These are phyloP conservation scores for Lagopus muta DNA, from an alignment of 2,113 vertebrate species.

Conservation along the genomic window DNA sequence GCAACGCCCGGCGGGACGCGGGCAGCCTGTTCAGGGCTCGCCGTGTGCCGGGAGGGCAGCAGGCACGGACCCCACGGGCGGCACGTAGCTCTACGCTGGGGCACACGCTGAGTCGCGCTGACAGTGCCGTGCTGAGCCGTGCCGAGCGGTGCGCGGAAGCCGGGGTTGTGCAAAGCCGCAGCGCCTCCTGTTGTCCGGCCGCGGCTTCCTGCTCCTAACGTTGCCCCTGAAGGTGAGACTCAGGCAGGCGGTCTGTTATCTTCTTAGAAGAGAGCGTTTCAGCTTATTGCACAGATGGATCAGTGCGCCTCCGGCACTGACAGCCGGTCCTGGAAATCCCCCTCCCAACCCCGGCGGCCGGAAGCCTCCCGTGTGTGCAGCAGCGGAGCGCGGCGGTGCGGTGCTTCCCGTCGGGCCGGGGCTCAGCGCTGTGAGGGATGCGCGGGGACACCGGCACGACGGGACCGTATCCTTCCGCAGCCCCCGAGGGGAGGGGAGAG, in stretches of 20 bases:
- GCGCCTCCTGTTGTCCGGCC: slow-evolving; percentile 73
- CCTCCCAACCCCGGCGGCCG: background rate
- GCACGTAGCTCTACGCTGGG: background rate
- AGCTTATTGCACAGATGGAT: background rate
- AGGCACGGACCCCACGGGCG: background rate
- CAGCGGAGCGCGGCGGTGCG: background rate
- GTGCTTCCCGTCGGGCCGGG: background rate
- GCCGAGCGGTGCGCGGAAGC: background rate
- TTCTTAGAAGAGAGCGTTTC: background rate
- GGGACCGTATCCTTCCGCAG: background rate
- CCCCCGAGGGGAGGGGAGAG: background rate
- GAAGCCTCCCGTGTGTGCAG: background rate
- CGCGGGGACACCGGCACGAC: background rate
- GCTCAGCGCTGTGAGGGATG: background rate
- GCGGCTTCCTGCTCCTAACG: background rate
- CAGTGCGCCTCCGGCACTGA: background rate
- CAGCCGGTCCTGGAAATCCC: background rate
- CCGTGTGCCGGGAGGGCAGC: background rate
- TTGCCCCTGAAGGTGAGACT: background rate
- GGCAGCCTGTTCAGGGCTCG: background rate
- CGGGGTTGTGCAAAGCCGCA: slow-evolving; percentile 46
- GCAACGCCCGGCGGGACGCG: slow-evolving; percentile 7
- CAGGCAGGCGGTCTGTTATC: background rate
- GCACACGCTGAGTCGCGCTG: background rate
- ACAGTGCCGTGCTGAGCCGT: background rate